Conservation (phyloP, 2,797 vertebrate species). For the Lophius americanus region DNA sequence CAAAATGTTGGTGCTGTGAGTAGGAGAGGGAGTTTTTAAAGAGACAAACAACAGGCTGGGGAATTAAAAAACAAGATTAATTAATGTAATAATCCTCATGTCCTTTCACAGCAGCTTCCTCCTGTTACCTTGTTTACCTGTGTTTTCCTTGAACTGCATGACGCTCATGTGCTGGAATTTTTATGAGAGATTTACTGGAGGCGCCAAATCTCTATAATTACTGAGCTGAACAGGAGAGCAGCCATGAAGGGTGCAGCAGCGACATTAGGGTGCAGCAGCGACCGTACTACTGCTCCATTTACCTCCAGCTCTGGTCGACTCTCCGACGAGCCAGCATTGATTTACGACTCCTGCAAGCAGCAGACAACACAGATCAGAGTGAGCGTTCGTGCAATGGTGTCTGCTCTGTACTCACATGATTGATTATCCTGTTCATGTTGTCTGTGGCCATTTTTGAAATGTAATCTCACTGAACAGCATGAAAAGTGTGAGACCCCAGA, state of each 20-base stretch:
- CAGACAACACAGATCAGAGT: constrained; percentile 59
- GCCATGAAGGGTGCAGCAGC: constrained; percentile 46
- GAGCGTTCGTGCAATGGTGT: constrained; percentile 22
- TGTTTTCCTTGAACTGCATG: constrained; percentile 52
- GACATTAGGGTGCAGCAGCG: constrained; percentile 31
- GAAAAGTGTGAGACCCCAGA: constrained; percentile 72
- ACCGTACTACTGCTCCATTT: constrained; percentile 36
- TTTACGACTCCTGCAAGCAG: constrained; percentile 80
- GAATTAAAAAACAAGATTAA: neutral
- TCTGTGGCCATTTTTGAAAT: constrained; percentile 76
- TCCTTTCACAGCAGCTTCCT: constrained; percentile 8
- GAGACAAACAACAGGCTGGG: too few relatives aligned
- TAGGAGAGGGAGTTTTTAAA: neutral
- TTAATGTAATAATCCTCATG: neutral
- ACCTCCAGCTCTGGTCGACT: constrained; percentile 66
- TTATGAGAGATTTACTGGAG: constrained; percentile 50
- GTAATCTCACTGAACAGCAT: constrained; percentile 78
- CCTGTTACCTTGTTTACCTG: constrained; percentile 34
- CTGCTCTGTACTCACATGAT: constrained; percentile 70
- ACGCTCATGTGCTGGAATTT: constrained; percentile 29
- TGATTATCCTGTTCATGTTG: constrained; percentile 77
- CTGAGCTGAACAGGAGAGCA: constrained; percentile 50
- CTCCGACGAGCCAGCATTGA: constrained; percentile 71
- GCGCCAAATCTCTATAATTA: constrained; percentile 46
- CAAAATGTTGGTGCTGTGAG: neutral